phyloP scores from a whole-genome alignment of 2,888 invertebrate genomes.

The Drosophila mayaguana region DNA sequence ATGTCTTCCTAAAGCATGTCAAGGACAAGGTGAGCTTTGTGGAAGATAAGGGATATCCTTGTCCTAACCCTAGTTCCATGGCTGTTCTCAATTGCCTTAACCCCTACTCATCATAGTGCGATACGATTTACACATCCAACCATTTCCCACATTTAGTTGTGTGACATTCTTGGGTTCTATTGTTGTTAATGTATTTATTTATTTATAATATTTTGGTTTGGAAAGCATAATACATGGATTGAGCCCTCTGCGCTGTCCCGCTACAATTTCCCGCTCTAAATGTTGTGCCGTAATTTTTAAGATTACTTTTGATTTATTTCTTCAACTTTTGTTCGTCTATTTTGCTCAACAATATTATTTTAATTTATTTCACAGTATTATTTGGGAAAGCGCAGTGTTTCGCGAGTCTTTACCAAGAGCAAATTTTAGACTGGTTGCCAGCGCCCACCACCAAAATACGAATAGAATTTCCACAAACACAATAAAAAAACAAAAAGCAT shows the following conservation, averaged over 20 bases:
- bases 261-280: slow-evolving; percentile 32
- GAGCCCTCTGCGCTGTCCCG: slow-evolving; percentile 46
- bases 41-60: neutral
- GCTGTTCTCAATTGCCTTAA: slow-evolving; percentile 42
- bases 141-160: slow-evolving; percentile 22
- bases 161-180: slow-evolving; percentile 27
- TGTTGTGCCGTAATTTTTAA: slow-evolving; percentile 42
- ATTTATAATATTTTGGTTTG: slow-evolving; percentile 36
- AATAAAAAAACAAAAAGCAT: slow-evolving; percentile 5
- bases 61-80: slow-evolving; percentile 14
- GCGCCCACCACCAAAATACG: slow-evolving; percentile 57
- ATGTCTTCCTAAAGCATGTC: slow-evolving; percentile 94
- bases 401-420: slow-evolving; percentile 81
- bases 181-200: slow-evolving; percentile 22
- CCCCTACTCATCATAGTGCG: slow-evolving; percentile 34
- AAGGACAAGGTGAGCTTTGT: slow-evolving; percentile 91
- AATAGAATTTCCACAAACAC: slow-evolving; percentile 62
- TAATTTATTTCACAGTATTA: slow-evolving; percentile 81
- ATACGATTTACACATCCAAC: slow-evolving; percentile 27
- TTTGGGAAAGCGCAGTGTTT: slow-evolving; percentile 82
- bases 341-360: slow-evolving; percentile 54
- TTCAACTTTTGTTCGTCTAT: neutral
- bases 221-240: slow-evolving; percentile 34
- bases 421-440: slow-evolving; percentile 66
- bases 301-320: slow-evolving; percentile 32